Evolutionary conservation across 2,888 invertebrate species (phyloP), one percentile per base, ranked within the genome.

Genomic region (Hemicrepidius hirtus): DNA sequence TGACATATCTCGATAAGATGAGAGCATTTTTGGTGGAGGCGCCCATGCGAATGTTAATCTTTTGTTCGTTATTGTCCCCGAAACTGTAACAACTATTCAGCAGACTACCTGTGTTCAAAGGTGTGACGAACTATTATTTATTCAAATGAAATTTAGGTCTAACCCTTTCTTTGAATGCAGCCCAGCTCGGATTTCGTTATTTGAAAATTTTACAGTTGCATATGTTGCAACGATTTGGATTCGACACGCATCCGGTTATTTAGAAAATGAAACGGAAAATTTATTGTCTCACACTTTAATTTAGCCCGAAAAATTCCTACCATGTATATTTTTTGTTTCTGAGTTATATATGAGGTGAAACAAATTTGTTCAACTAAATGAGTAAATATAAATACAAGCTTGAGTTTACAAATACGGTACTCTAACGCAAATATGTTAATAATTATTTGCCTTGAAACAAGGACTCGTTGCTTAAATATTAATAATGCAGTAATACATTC

Each of bases 1-100:
- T 82, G 83, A 84, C 79, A 81, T 77, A 84, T 84, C 83, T 83
- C 82, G 84, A 84, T 84, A 83, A 84, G 82, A 81, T 77, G 78
- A 79, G 79, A 76, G 71, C 72, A 77, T 69, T 77, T 74, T 74
- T 73, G 70, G 60, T 62, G 68, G 66, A 74, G 55, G 71, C 71
- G 74, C 67, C 68, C 74, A 71, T 63, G 71, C 71, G 68, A 71
- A 68, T 68, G 41, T 41, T 68, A 68, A 68, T 69, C 71, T 66
- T 67, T 71, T 68, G 64, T 74, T 68, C 67, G 59, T 69, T 73
- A 55, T 62, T 67, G 59, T 73, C 32, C 21, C 18, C 20, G 59
- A 24, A 73, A 66, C 44, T 71, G 55, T 62, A 18, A 18, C 16
- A 40, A 74, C 57, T 73, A 73, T 73, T 73, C 69, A 68, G 65